These are phyloP conservation scores for Cerceris ruficornis DNA, from an alignment of 2,888 invertebrate genomes.

Conservation along the genomic window DNA sequence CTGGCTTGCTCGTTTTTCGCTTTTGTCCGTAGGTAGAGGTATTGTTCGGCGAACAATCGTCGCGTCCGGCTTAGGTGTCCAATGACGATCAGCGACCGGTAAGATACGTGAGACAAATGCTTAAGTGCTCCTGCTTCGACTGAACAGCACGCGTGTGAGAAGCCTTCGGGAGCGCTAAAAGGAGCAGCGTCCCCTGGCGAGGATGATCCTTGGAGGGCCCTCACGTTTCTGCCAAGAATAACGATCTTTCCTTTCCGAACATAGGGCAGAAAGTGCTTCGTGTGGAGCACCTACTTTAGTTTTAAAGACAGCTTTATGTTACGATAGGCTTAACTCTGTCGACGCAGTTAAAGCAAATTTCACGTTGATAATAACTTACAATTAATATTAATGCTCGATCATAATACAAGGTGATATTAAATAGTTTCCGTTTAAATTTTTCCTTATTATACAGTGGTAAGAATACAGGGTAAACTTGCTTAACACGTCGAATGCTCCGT, in stretches of 20 bases:
- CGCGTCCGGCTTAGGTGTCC: conserved; percentile 66
- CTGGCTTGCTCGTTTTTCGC: conserved; percentile 48
- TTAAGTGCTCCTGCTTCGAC: conserved; percentile 56
- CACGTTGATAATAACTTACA: no score
- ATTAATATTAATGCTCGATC: no score
- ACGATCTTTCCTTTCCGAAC: conserved; percentile 45
- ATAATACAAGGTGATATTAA: no score
- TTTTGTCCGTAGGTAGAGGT: conserved; percentile 59
- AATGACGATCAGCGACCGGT: conserved; percentile 64
- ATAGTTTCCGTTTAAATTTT: no score
- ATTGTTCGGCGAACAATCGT: conserved; percentile 72
- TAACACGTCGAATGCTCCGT: no score
- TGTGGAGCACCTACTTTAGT: conserved; percentile 20
- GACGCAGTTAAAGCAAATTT: no score
- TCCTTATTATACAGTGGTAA: no score
- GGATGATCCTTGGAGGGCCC: conserved; percentile 56
- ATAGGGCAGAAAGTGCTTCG: conserved; percentile 37
- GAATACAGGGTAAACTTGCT: no score
- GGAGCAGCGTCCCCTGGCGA: conserved; percentile 37
- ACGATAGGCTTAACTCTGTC: no score
- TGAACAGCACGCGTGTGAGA: conserved; percentile 28
- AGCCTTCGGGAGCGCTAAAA: conserved; percentile 34
- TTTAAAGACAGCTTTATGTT: not conserved
- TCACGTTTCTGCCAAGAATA: conserved; percentile 56
- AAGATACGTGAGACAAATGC: conserved; percentile 71